These are phyloP conservation scores for Trachurus trachurus DNA, from an alignment of 2,797 vertebrate species.

Conservation along the genomic window DNA sequence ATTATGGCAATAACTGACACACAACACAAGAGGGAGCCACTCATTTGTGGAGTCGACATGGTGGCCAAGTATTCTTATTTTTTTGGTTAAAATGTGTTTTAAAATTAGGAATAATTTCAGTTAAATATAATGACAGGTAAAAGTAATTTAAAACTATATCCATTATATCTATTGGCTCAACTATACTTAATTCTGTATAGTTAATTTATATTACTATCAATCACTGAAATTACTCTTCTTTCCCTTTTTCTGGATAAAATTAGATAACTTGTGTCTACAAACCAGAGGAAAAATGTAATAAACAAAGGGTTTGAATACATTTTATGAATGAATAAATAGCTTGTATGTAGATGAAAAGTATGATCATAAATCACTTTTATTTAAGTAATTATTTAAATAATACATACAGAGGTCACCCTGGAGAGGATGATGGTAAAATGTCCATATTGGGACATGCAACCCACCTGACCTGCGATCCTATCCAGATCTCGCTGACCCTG, in stretches of 20 bases:
- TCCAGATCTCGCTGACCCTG: slow-evolving; percentile 92
- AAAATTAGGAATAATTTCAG: neutral
- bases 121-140: neutral
- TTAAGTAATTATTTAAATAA: too few relatives aligned
- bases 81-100: neutral
- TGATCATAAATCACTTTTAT: too few relatives aligned
- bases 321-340: neutral
- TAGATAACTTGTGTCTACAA: neutral
- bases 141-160: neutral
- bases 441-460: slow-evolving; percentile 23
- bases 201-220: too few relatives aligned
- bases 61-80: neutral
- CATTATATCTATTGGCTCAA: too few relatives aligned
- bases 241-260: neutral
- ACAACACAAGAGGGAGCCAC: slow-evolving; percentile 18
- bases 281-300: neutral
- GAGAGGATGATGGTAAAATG: neutral
- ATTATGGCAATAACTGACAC: slow-evolving; percentile 3
- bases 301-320: neutral
- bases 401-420: too few relatives aligned
- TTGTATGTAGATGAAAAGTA: neutral
- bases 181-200: too few relatives aligned
- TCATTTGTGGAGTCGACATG: neutral
- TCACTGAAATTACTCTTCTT: neutral
- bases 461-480: slow-evolving; percentile 91